These are phyloP conservation scores for Muscicapa comitata DNA, from an alignment of 2,797 vertebrate genomes.

Conservation along the genomic window DNA sequence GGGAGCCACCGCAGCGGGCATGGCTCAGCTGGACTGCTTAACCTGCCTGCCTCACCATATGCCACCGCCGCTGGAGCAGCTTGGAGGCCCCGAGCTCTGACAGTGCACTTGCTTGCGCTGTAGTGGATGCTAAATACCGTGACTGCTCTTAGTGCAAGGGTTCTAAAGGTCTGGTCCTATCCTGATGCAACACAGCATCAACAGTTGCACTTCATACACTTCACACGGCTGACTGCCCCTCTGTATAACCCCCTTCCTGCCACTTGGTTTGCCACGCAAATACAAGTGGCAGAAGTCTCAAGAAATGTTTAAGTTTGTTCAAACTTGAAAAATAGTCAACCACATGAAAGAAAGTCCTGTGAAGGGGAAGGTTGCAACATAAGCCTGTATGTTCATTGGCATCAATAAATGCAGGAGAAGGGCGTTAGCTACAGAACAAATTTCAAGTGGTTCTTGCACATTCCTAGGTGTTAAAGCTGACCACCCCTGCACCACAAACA, in stretches of 20 bases:
- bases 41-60: fast-evolving
- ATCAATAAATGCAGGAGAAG: neutral
- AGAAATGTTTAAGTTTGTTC: neutral
- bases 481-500: neutral
- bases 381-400: neutral
- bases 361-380: neutral
- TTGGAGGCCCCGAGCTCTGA: neutral
- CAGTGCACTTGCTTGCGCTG: neutral
- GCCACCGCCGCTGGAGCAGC: neutral
- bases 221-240: neutral
- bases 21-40: neutral
- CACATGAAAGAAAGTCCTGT: neutral
- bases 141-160: neutral
- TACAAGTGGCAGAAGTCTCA: neutral
- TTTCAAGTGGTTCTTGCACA: neutral
- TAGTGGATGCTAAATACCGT: neutral
- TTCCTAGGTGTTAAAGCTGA: neutral
- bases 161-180: neutral
- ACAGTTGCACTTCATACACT: neutral
- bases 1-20: fast-evolving
- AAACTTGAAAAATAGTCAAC: neutral
- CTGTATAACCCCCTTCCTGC: neutral
- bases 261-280: neutral
- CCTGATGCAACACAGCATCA: fast-evolving
- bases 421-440: neutral